Base-by-base conservation (phyloP, 2,888 invertebrate genomes). In the Dinocampus coccinellae region DNA sequence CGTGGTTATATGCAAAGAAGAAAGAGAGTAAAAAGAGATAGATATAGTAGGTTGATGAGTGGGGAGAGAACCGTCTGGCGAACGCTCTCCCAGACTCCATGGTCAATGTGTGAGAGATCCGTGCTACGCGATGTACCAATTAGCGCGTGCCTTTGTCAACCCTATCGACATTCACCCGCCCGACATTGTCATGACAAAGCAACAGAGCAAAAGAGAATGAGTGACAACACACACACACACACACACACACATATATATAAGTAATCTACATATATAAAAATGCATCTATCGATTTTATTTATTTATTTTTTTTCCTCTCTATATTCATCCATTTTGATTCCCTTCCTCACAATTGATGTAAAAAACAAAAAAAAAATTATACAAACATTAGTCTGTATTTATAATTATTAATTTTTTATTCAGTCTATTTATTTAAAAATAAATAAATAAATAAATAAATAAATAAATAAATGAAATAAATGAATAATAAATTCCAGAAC, bases 51-150 rank as follows among this genome's bases (percentile, higher is more conserved):
- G n/a, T n/a, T n/a, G n/a, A n/a, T n/a, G n/a, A n/a, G n/a, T n/a
- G 76, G 36, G 76, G 72, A 79, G 78, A 79, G 79, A 79, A 79
- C 76, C 79, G 82, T 83, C 83, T 84, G 81, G 80, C 77, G 74
- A 65, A 71, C 73, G 76, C 73, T 75, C 75, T 75, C 73, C 76
- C 78, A 73, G 74, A 69, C 75, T 74, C 81, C 79, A 79, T 60
- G 58, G 69, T 53, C 65, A 71, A 75, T 69, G 70, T 71, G 73
- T 16, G 16, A 47, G 42, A 47, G 42, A 76, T 77, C 80, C 81
- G 73, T 75, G 76, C 73, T 79, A 80, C 80, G 77, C 81, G 82
- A 77, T 80, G 82, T 79, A 77, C 78, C 80, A 81, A 83, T 83
- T 82, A 82, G 77, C 78, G 22, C 67, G 58, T 72, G 73, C 73